Base-by-base conservation (phyloP, 2,797 vertebrate genomes). In the Holocentrus rufus region DNA sequence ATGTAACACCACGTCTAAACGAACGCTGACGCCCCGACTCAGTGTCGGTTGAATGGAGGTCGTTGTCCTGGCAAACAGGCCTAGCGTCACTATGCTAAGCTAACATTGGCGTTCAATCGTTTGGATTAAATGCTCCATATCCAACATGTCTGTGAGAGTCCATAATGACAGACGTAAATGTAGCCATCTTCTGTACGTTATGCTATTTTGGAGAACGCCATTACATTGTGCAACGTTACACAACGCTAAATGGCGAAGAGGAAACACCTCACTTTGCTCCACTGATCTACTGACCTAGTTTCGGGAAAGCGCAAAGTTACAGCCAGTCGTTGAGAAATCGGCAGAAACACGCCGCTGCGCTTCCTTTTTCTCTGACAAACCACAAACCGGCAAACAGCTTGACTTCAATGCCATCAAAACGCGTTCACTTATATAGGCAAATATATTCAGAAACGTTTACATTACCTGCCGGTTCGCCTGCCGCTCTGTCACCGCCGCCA, bases 271-370 rank as follows among this genome's bases (percentile, higher is more conserved):
- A 81, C 68, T 82, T 92, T 93, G 94, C 89, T 94, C 94, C 78
- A 94, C 92, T 95, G 93, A 93, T 94, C 94, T 93, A 95, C 93
- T 95, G 94, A 95, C 94, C 94, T 93, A 95, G 82, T 94, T 95
- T 93, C 66, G 61, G 34, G 52, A 73, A 30, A 86, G 80, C 85
- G 80, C 85, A 83, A 84, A 90, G 85, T 89, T 87, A 67, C 80
- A 47, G 61, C 63, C 63, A 78, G 57, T 56, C 59, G 52, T 31
- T 27, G 72, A 61, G 18, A 64, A 76, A 69, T 23, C 0, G 25
- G 7, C 10, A 20, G 1, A 50, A 56, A 60, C 20, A 74, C 47
- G 6, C 13, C 13, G n/a, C 15, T 5, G 7, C 18, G 1, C 0
- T 62, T 36, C 27, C 7, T 18, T 27, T 1, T 3, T 36, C 15